Percentiles rank a stretch among this genome's conserved stretches.
Conservation (phyloP, 1,140 invertebrate genomes). For the Tetragonula clypearis region DNA sequence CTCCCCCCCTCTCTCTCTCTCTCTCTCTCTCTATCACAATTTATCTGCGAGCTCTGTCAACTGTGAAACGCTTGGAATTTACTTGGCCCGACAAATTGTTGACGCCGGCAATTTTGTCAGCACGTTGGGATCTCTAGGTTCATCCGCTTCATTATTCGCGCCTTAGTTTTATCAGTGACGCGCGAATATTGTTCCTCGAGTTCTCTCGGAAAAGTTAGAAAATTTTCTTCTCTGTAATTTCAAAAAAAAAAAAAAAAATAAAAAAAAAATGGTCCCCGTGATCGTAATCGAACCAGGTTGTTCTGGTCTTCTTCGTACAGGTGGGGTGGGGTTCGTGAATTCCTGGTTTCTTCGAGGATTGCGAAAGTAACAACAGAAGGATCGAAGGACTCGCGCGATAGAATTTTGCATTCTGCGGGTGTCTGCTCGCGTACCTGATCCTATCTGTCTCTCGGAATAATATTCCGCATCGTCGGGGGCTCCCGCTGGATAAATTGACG, state of each 20-base stretch:
- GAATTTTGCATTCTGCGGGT: neutral
- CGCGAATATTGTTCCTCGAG: too few relatives aligned
- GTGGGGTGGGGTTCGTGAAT: too few relatives aligned
- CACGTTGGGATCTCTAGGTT: too few relatives aligned
- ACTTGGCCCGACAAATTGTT: neutral
- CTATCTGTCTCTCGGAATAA: neutral
- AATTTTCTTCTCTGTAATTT: too few relatives aligned
- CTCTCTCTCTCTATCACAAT: neutral
- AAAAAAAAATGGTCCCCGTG: too few relatives aligned
- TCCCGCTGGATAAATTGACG: conserved; percentile 2
- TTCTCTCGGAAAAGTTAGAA: too few relatives aligned
- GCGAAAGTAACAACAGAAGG: too few relatives aligned
- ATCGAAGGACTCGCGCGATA: neutral
- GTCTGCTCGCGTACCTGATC: neutral
- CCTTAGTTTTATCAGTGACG: neutral
- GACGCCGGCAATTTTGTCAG: neutral
- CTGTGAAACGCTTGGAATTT: neutral
- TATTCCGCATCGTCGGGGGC: neutral
- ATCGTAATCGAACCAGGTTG: too few relatives aligned
- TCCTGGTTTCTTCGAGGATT: too few relatives aligned
- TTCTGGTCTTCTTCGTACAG: too few relatives aligned
- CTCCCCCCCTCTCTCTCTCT: too few relatives aligned
- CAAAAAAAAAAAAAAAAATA: too few relatives aligned
- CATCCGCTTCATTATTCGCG: neutral
- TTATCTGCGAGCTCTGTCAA: neutral